Evolutionary conservation across 2,888 invertebrate genomes (phyloP).

Genomic region (Parnassius glacialis): DNA sequence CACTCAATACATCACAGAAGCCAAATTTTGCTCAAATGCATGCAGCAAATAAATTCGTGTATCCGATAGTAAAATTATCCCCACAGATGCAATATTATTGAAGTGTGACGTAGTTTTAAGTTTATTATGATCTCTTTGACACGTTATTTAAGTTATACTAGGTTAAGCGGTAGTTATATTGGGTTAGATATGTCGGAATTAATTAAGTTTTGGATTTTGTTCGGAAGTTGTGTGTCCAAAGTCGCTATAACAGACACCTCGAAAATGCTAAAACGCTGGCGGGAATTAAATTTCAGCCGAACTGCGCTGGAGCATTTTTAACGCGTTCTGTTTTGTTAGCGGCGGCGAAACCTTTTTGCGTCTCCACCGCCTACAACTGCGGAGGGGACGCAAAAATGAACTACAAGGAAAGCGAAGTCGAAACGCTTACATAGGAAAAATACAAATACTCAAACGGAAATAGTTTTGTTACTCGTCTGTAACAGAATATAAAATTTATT

Average conservation of each 20-base stretch:
- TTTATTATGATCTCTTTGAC: conserved; percentile 79
- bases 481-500: conserved; percentile 36
- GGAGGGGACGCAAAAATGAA: conserved; percentile 19
- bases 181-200: conserved; percentile 40
- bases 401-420: conserved; percentile 30
- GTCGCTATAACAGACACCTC: conserved; percentile 54
- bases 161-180: conserved; percentile 45
- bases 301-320: conserved; percentile 47
- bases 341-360: conserved; percentile 7
- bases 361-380: conserved; percentile 10
- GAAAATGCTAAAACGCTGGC: conserved; percentile 41
- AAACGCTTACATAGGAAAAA: conserved; percentile 48
- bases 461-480: conserved; percentile 50
- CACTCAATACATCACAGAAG: conserved; percentile 57
- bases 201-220: conserved; percentile 36
- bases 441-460: conserved; percentile 74
- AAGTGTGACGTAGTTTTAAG: conserved; percentile 74
- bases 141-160: conserved; percentile 70
- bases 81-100: conserved; percentile 51
- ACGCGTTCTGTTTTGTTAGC: conserved; percentile 41
- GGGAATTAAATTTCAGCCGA: conserved; percentile 64
- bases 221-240: conserved; percentile 14
- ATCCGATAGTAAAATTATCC: conserved; percentile 18
- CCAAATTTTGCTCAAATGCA: conserved; percentile 39
- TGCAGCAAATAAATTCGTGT: conserved; percentile 24